Percentiles rank a stretch among this genome's conserved stretches.
phyloP scores from a whole-genome alignment of 2,888 invertebrate species.

The Oscheius sp. region DNA sequence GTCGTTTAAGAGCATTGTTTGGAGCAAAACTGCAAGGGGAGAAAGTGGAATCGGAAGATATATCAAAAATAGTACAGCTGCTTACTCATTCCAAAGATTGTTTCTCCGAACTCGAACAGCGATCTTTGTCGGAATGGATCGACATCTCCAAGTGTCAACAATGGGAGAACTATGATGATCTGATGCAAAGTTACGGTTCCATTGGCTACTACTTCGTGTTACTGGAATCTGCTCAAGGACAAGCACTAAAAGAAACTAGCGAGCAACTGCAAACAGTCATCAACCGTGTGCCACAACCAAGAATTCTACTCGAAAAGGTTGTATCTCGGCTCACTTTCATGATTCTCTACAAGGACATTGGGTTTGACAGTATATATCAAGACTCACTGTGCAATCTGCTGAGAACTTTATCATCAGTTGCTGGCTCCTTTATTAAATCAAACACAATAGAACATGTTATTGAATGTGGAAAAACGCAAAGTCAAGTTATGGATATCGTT shows the following conservation, averaged over 20 bases:
- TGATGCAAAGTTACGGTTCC: slow-evolving; percentile 9
- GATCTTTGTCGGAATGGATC: slow-evolving; percentile 6
- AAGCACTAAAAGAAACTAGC: neutral
- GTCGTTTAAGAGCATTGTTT: neutral
- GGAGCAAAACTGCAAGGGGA: slow-evolving; percentile 27
- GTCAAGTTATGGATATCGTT: too few relatives aligned
- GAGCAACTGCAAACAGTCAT: neutral
- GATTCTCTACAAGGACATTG: slow-evolving; percentile 11
- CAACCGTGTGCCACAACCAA: neutral
- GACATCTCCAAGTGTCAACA: slow-evolving; percentile 32
- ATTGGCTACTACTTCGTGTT: slow-evolving; percentile 26
- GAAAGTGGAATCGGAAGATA: neutral
- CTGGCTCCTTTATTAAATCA: too few relatives aligned
- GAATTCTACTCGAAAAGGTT: slow-evolving; percentile 2
- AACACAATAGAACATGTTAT: too few relatives aligned
- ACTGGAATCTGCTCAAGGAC: neutral
- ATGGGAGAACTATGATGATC: slow-evolving; percentile 24
- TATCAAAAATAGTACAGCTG: slow-evolving; percentile 8
- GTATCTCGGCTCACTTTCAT: slow-evolving; percentile 10
- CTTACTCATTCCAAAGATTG: slow-evolving; percentile 22
- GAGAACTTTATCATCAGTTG: too few relatives aligned
- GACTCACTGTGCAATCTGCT: neutral
- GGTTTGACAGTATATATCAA: neutral
- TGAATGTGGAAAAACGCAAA: too few relatives aligned
- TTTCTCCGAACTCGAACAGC: slow-evolving; percentile 1